phyloP scores from a whole-genome alignment of 2,797 vertebrate genomes.

The Hemitrygon akajei region DNA sequence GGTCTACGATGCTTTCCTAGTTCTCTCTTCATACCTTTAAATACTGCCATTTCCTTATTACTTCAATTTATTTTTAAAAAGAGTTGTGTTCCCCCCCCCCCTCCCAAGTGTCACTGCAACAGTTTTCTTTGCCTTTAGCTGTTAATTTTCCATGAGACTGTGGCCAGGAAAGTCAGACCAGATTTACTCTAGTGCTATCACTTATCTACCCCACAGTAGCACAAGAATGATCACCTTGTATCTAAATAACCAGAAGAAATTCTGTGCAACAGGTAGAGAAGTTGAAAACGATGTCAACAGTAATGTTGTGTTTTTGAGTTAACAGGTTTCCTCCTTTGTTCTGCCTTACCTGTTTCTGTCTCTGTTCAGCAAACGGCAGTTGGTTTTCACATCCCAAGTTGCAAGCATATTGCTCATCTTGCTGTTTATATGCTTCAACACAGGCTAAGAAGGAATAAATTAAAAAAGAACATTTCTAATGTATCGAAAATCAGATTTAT shows the following conservation, averaged over 20 bases:
- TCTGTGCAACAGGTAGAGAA: too few species aligned
- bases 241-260: too few species aligned
- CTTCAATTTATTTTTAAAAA: background rate
- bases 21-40: background rate
- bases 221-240: background rate
- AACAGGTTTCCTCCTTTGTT: background rate
- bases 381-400: slow-evolving; percentile 90
- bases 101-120: background rate
- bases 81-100: background rate
- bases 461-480: background rate
- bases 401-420: slow-evolving; percentile 87
- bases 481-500: background rate
- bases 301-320: background rate
- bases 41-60: too few species aligned
- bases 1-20: background rate
- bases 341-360: slow-evolving; percentile 76
- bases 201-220: background rate
- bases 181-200: background rate
- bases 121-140: background rate
- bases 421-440: slow-evolving; percentile 80
- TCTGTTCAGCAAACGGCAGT: slow-evolving; percentile 81
- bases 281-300: too few species aligned
- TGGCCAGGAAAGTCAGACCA: background rate
- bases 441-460: slow-evolving; percentile 65
- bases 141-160: background rate